These are phyloP conservation scores for Probosciger aterrimus DNA, from an alignment of 2,113 vertebrate species.

Conservation along the genomic window DNA sequence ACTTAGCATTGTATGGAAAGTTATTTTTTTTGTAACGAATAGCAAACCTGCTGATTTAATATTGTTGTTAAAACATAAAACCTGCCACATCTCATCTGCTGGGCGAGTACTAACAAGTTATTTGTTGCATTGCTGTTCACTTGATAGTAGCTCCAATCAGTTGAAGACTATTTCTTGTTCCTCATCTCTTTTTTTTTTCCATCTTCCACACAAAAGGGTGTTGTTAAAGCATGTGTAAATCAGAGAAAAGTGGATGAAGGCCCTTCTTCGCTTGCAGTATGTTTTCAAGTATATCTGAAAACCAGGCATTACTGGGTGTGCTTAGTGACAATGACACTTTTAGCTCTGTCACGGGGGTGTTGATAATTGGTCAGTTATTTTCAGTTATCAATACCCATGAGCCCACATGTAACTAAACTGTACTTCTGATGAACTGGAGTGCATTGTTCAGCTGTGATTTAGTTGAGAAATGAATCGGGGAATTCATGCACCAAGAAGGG, in stretches of 20 bases:
- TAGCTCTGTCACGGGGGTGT: not conserved
- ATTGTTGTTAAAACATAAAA: not conserved
- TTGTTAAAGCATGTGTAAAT: not conserved
- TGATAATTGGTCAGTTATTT: not conserved
- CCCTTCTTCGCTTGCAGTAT: not conserved
- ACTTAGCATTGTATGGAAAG: not conserved
- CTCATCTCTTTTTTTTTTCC: not conserved
- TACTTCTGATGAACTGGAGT: not conserved
- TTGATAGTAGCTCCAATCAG: not conserved
- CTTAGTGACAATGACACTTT: not conserved
- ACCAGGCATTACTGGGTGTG: not conserved
- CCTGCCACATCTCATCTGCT: not conserved
- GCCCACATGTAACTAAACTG: not conserved
- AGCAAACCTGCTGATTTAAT: not conserved
- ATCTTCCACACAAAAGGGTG: not conserved
- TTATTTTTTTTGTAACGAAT: not conserved
- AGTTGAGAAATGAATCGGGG: not conserved
- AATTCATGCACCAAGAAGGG: not conserved
- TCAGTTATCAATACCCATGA: fast-evolving
- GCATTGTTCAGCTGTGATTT: not conserved
- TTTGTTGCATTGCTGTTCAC: not conserved
- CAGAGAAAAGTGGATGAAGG: not conserved
- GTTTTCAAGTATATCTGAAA: not conserved
- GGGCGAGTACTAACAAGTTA: not conserved
- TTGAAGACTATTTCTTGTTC: not conserved